Evolutionary conservation across 2,797 vertebrate genomes (phyloP).

Genomic region (Limnodromus scolopaceus): DNA sequence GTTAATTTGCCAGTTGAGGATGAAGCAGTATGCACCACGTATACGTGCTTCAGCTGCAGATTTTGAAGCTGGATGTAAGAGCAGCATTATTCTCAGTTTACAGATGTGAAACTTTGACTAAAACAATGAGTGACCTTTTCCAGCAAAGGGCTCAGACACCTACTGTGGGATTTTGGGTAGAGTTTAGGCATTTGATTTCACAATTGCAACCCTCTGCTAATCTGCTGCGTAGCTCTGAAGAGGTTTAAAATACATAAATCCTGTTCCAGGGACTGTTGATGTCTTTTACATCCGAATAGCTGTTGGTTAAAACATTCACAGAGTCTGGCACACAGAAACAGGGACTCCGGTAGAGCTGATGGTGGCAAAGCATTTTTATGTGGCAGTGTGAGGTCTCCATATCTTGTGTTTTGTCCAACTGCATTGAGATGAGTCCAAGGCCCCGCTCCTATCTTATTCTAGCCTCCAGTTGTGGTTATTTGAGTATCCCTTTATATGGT

Average conservation of each 20-base stretch:
- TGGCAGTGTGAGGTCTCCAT: neutral
- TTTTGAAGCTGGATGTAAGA: neutral
- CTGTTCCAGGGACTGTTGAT: neutral
- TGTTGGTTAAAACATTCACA: neutral
- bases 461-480: neutral
- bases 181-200: neutral
- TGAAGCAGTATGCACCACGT: neutral
- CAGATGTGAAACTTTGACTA: neutral
- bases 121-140: neutral
- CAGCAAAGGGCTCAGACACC: neutral
- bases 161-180: neutral
- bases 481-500: neutral
- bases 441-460: neutral
- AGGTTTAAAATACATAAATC: neutral
- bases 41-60: neutral
- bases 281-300: neutral
- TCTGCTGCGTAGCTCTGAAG: neutral
- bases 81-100: neutral
- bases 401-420: neutral
- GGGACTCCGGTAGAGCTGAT: neutral
- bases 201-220: neutral
- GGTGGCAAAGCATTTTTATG: neutral
- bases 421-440: neutral
- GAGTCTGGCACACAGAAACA: neutral
- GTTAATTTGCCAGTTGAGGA: neutral